Base-by-base conservation (phyloP, 2,888 invertebrate species). In the Macrosiphum euphorbiae region DNA sequence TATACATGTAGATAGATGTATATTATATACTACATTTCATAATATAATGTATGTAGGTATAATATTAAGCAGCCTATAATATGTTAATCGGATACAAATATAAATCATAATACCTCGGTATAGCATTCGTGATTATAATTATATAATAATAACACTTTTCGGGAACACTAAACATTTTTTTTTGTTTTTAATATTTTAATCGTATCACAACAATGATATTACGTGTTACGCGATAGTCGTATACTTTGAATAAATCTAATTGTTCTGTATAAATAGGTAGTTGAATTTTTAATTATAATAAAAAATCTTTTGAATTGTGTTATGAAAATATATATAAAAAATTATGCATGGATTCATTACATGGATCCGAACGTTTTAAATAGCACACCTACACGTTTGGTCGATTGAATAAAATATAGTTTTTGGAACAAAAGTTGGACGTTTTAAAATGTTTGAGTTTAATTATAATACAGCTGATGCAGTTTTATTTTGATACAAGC, bases 81-180 rank as follows among this genome's bases (percentile, higher is more conserved):
- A 35, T 28, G 47, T 61, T 90, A 61, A 90, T 90, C 89, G 61
- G 89, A 61, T 90, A 47, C n/a, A 44, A 90, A 44, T 44, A n/a
- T 61, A 44, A 47, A 35, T 78, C 78, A 90, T 90, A 90, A 90
- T 90, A 61, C n/a, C 28, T 26, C 3, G 10, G 26, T 4, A 47
- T 90, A 90, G 67, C 20, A n/a, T 44, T 67, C 11, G 61, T 13
- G 47, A 90, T n/a, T n/a, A 55, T 55, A 78, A 35, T 35, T 35
- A 78, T 78, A 78, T 35, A 78, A 78, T 78, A 78, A 78, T 78
- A 78, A 35, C n/a, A 78, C 35, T 78, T 78, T 78, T 58, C 8
- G 35, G 78, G 20, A 78, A 78, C 78, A 78, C 20, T 20, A 78
- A 78, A 78, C 16, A 67, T n/a, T n/a, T 78, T 35, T 78, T 78